Conservation (phyloP, 2,113 vertebrate species). For the Megaceryle torquata region DNA sequence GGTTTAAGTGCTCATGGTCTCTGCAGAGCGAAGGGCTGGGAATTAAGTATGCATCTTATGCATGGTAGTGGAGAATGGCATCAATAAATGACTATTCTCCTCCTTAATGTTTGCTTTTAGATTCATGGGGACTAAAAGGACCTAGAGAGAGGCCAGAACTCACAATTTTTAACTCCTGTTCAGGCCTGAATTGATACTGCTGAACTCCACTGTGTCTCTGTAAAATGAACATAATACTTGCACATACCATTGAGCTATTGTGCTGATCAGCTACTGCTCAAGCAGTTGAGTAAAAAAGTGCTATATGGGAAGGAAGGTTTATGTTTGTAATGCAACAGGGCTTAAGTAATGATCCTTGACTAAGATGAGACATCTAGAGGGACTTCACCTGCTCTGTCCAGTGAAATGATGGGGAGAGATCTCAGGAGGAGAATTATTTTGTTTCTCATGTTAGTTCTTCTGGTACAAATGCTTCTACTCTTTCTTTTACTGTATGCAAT, state of each 20-base stretch:
- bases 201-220: background rate
- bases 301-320: background rate
- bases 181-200: background rate
- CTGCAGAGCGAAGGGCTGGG: background rate
- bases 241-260: background rate
- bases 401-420: background rate
- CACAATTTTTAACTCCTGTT: background rate
- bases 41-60: constrained; percentile 1
- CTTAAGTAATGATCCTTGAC: background rate
- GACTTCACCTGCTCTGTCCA: background rate
- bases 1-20: background rate
- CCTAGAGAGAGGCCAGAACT: background rate
- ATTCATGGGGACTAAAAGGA: background rate
- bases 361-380: background rate
- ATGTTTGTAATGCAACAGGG: background rate
- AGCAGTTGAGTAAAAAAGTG: background rate
- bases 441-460: background rate
- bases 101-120: background rate
- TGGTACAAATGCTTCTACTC: background rate
- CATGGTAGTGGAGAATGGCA: background rate
- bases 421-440: background rate
- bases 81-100: background rate
- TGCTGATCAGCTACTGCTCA: background rate
- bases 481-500: background rate
- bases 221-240: background rate